Percentiles rank a stretch among this genome's conserved stretches.
Conservation (phyloP, 2,888 invertebrate species). For the Physocephala rufipes region DNA sequence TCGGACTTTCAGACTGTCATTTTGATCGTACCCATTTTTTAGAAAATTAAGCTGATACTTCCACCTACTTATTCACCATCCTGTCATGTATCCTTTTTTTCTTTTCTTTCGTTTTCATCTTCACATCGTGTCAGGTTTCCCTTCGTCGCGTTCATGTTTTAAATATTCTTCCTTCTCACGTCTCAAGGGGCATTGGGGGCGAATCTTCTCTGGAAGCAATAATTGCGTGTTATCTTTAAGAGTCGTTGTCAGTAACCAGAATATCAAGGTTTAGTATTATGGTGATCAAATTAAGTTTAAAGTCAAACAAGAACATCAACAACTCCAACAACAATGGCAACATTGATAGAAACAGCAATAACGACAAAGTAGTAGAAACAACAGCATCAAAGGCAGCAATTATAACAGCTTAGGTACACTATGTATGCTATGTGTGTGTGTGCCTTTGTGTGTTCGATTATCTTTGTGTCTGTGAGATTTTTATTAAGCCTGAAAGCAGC, state of each 20-base stretch:
- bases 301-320: slow-evolving; percentile 38
- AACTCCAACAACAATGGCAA: slow-evolving; percentile 15
- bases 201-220: slow-evolving; percentile 19
- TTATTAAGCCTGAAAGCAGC: too few relatives aligned
- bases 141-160: too few relatives aligned
- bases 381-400: slow-evolving; percentile 15
- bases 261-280: not conserved
- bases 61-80: too few relatives aligned
- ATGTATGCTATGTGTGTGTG: slow-evolving; percentile 1
- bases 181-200: too few relatives aligned
- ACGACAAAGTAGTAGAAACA: not conserved
- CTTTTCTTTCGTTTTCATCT: too few relatives aligned
- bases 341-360: too few relatives aligned
- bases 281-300: slow-evolving; percentile 40
- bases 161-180: too few relatives aligned
- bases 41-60: too few relatives aligned
- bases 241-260: slow-evolving; percentile 15
- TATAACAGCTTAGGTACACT: not conserved
- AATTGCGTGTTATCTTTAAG: slow-evolving; percentile 44
- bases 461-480: not conserved
- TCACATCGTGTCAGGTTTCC: too few relatives aligned
- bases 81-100: too few relatives aligned
- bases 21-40: too few relatives aligned
- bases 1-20: too few relatives aligned
- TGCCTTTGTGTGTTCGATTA: not conserved